phyloP scores from a whole-genome alignment of 2,113 vertebrate species.

The Rhinolophus ferrumequinum region DNA sequence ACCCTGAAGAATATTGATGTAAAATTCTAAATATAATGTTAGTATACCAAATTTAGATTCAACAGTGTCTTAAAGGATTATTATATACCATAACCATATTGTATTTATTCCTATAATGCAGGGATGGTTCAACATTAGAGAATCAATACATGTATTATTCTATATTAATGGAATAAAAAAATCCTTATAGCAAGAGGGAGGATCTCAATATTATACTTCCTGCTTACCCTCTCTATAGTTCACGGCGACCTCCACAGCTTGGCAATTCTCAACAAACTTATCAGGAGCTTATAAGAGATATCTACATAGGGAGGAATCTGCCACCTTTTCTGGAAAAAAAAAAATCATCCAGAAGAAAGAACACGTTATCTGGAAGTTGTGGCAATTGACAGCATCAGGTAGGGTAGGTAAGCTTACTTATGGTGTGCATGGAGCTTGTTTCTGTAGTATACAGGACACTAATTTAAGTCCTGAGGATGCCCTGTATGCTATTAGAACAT shows the following conservation, averaged over 20 bases:
- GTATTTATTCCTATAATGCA: not conserved
- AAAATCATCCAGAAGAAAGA: not conserved
- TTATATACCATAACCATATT: not conserved
- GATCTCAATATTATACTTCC: accelerated
- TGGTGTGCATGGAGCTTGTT: no score
- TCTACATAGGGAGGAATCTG: accelerated
- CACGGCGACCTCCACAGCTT: not conserved
- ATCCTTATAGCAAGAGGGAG: not conserved
- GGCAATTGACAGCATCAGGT: not conserved
- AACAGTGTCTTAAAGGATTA: not conserved
- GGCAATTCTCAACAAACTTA: not conserved
- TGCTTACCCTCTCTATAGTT: not conserved
- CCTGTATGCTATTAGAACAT: not conserved
- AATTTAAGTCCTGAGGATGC: not conserved
- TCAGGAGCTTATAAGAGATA: not conserved
- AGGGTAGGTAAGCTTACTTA: not conserved
- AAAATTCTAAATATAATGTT: not conserved
- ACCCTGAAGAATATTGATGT: not conserved
- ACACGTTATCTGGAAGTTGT: not conserved
- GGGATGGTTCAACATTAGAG: not conserved
- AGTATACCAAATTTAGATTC: not conserved
- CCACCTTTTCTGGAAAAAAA: not conserved
- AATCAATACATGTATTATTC: not conserved
- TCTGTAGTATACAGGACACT: not conserved
- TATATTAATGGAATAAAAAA: not conserved